Conservation (phyloP, 2,113 vertebrate genomes). For the Lamprotornis superbus region DNA sequence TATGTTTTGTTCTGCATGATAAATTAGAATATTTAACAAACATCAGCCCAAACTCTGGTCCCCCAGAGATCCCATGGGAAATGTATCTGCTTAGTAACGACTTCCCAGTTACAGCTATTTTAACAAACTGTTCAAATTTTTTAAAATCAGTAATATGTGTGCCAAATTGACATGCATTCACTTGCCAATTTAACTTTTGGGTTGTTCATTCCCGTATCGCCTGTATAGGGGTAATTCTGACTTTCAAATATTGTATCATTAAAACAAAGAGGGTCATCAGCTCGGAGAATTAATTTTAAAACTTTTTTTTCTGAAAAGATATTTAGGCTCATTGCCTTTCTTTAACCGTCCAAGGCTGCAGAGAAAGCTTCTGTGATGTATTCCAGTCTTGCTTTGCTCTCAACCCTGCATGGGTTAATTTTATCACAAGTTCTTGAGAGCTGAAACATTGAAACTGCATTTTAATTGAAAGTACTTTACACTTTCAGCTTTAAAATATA, state of each 20-base stretch:
- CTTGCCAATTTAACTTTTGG: background rate
- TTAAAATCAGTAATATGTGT: background rate
- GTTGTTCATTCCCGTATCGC: background rate
- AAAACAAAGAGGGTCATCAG: background rate
- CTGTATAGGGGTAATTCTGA: background rate
- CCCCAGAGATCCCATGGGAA: background rate
- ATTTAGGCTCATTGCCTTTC: background rate
- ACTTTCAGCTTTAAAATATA: background rate
- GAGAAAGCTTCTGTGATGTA: background rate
- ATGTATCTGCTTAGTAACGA: background rate
- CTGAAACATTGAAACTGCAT: background rate
- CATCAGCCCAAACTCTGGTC: background rate
- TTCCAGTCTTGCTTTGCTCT: background rate
- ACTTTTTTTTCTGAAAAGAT: background rate
- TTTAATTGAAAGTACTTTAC: slow-evolving; percentile 10
- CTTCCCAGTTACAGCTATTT: slow-evolving; percentile 29
- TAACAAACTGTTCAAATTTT: background rate
- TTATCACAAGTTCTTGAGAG: background rate
- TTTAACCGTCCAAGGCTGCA: background rate
- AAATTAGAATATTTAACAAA: background rate
- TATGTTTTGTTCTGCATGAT: background rate
- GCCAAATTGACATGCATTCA: background rate
- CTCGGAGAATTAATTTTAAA: background rate
- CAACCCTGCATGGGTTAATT: background rate
- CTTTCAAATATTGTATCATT: background rate